These are phyloP conservation scores for Drosophila baimaii DNA, from an alignment of 1,140 invertebrate species.

Conservation along the genomic window DNA sequence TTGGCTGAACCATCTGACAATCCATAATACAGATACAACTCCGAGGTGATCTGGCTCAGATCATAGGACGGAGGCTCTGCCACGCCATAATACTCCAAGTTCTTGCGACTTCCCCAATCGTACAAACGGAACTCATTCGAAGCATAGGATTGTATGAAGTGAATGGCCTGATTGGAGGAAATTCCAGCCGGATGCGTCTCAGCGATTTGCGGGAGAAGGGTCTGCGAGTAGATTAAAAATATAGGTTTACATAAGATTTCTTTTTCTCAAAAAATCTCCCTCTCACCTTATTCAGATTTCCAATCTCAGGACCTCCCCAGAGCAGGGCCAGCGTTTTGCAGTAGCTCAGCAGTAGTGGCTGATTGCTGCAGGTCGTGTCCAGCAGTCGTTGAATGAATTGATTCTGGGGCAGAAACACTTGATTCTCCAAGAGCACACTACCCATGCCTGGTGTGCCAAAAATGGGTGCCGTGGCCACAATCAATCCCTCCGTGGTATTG, in stretches of 20 bases:
- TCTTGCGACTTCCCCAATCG: conserved; percentile 84
- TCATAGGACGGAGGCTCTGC: conserved; percentile 85
- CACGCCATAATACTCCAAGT: conserved; percentile 84
- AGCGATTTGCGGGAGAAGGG: conserved; percentile 62
- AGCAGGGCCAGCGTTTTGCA: conserved; percentile 66
- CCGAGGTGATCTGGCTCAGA: conserved; percentile 86
- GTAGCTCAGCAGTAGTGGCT: conserved; percentile 53
- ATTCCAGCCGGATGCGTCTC: conserved; percentile 84
- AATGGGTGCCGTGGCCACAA: conserved; percentile 57
- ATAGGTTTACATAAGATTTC: no score
- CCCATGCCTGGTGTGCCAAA: conserved; percentile 57
- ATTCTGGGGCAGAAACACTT: conserved; percentile 72
- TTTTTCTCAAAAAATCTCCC: not conserved
- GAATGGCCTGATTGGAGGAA: conserved; percentile 85
- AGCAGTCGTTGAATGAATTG: conserved; percentile 54
- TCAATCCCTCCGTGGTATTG: conserved; percentile 84
- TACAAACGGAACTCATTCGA: conserved; percentile 82
- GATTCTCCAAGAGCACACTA: conserved; percentile 54
- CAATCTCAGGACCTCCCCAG: conserved; percentile 54
- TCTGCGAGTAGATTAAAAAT: conserved; percentile 22
- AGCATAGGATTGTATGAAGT: conserved; percentile 84
- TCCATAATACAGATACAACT: conserved; percentile 87
- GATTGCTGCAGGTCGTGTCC: conserved; percentile 66
- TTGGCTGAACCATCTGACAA: conserved; percentile 86
- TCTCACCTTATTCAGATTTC: conserved; percentile 67